phyloP scores from a whole-genome alignment of 1,140 invertebrate species.

The Sesamia nonagrioides region DNA sequence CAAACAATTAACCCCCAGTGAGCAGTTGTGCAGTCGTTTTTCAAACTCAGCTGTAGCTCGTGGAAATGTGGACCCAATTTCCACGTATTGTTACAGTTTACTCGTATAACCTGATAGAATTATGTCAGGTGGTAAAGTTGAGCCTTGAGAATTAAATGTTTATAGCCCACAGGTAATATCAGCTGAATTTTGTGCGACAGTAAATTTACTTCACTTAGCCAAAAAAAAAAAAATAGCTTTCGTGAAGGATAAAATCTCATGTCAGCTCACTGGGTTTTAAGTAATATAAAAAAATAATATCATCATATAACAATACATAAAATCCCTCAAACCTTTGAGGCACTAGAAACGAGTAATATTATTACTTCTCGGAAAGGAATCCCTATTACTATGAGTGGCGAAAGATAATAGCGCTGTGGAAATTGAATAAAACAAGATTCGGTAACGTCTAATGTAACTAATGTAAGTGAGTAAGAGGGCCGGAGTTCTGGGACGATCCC shows the following conservation, averaged over 20 bases:
- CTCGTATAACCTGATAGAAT: slow-evolving; percentile 48
- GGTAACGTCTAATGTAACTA: slow-evolving; percentile 75
- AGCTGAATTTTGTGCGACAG: slow-evolving; percentile 37
- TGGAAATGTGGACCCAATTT: slow-evolving; percentile 56
- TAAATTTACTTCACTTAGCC: slow-evolving; percentile 39
- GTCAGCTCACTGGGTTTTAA: slow-evolving; percentile 3
- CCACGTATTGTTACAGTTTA: slow-evolving; percentile 51
- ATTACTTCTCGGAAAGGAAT: slow-evolving; percentile 67
- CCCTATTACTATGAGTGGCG: slow-evolving; percentile 72
- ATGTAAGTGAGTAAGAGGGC: slow-evolving; percentile 76
- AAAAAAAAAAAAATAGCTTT: no score
- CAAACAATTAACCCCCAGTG: slow-evolving; percentile 74
- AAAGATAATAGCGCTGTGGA: slow-evolving; percentile 77
- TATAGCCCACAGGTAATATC: slow-evolving; percentile 42
- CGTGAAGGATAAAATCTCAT: no score
- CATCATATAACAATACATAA: slow-evolving; percentile 46
- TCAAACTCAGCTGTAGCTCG: slow-evolving; percentile 51
- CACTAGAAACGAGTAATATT: slow-evolving; percentile 66
- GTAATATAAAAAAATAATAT: slow-evolving; percentile 26
- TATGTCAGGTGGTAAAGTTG: slow-evolving; percentile 54
- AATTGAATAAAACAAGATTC: slow-evolving; percentile 81
- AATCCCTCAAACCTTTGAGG: slow-evolving; percentile 59
- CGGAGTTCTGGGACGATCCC: slow-evolving; percentile 69
- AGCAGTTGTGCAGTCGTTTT: slow-evolving; percentile 56
- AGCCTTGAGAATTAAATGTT: slow-evolving; percentile 52